These are phyloP conservation scores for Folsomia manolachei DNA, from an alignment of 2,888 invertebrate species.

Conservation along the genomic window DNA sequence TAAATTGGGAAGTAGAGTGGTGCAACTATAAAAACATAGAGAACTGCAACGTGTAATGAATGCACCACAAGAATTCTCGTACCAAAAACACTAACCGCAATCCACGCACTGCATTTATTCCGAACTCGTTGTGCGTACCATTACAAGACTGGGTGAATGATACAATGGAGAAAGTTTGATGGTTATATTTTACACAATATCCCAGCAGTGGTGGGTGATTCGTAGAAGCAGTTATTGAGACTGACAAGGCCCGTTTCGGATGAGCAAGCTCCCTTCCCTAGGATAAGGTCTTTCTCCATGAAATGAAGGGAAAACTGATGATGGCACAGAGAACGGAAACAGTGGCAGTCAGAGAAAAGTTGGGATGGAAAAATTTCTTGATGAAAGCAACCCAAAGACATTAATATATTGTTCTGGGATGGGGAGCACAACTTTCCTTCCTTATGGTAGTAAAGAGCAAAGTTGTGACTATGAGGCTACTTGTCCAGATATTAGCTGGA, in stretches of 20 bases:
- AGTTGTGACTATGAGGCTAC: too few relatives aligned
- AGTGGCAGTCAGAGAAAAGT: constrained; percentile 1
- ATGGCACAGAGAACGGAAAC: not conserved
- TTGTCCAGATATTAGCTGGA: too few relatives aligned
- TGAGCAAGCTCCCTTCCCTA: not conserved
- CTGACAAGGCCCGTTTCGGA: not conserved
- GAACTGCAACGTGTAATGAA: too few relatives aligned
- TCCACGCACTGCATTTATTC: too few relatives aligned
- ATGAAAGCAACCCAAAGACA: constrained; percentile 23
- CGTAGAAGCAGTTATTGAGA: not conserved
- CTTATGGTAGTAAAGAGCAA: too few relatives aligned
- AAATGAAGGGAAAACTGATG: not conserved
- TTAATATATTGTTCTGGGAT: constrained; percentile 21
- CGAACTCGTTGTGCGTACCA: too few relatives aligned
- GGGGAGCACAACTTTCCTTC: not conserved
- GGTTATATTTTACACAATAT: too few relatives aligned
- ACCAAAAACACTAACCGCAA: too few relatives aligned
- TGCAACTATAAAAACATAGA: too few relatives aligned
- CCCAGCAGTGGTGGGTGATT: not conserved
- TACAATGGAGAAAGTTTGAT: not conserved
- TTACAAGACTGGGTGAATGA: not conserved
- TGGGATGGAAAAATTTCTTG: constrained; percentile 19
- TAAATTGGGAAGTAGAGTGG: too few relatives aligned
- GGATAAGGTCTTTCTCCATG: not conserved
- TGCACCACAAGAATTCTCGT: too few relatives aligned